phyloP scores from a whole-genome alignment of 2,113 vertebrate species.

The Tetraodon nigroviridis region DNA sequence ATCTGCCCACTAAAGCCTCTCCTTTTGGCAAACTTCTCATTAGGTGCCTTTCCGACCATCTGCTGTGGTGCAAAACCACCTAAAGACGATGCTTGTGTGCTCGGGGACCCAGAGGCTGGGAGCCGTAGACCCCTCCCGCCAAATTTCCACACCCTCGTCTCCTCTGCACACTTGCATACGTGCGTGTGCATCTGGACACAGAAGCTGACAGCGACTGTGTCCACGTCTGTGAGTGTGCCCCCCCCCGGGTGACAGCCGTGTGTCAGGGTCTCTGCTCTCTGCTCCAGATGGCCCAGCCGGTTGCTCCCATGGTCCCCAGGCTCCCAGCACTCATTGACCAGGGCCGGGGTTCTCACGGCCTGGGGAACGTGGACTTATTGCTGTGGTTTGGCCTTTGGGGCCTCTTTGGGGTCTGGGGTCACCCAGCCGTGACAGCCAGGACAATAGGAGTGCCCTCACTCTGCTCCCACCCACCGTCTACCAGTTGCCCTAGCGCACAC shows the following conservation, averaged over 20 bases:
- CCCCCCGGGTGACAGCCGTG: slow-evolving; percentile 62
- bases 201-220: slow-evolving; percentile 49
- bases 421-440: slow-evolving; percentile 65
- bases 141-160: slow-evolving; percentile 14
- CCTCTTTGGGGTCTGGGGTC: slow-evolving; percentile 62
- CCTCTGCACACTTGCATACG: slow-evolving; percentile 8
- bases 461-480: slow-evolving; percentile 52
- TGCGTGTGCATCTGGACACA: not conserved
- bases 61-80: not conserved
- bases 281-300: slow-evolving; percentile 68
- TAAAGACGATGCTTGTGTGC: no score
- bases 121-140: slow-evolving; percentile 5
- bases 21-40: slow-evolving; percentile 6
- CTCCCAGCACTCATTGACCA: slow-evolving; percentile 64
- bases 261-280: slow-evolving; percentile 69
- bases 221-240: slow-evolving; percentile 40
- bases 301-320: slow-evolving; percentile 61
- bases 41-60: not conserved
- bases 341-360: slow-evolving; percentile 71
- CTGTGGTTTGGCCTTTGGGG: slow-evolving; percentile 63
- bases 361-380: slow-evolving; percentile 62
- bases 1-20: slow-evolving; percentile 14
- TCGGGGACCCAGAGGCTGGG: no score
- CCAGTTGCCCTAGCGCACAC: slow-evolving; percentile 40
- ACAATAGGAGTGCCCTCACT: slow-evolving; percentile 66